Evolutionary conservation across 2,113 vertebrate genomes (phyloP), one percentile per base, ranked within the genome.

Genomic region (Caloenas nicobarica): DNA sequence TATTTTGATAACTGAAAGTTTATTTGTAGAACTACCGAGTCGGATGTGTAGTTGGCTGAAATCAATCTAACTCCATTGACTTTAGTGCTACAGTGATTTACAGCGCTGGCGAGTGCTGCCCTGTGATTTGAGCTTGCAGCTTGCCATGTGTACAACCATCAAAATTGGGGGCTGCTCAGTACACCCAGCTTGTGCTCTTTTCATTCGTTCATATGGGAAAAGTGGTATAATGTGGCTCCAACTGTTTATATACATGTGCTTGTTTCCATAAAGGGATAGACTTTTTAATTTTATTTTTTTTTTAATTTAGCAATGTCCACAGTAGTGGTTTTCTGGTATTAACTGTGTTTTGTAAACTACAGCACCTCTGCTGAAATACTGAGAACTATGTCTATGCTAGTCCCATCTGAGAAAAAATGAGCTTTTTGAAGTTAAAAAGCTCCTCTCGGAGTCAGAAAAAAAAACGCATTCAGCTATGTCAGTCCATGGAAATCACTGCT

Each of bases 401-500:
- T 65, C 54, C 22, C 16, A 11, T 28, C 38, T 62, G 24, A 80
- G 86, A 81, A 76, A 84, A 78, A 62, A 54, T 3, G 31, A 57
- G 85, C 44, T 42, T 12, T 61, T 73, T 77, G 73, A 34, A 72
- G 61, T 81, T 46, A 40, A 81, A 33, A 89, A 81, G 50, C 74
- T 93, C 69, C 24, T 87, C 53, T 61, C 19, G 66, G 82, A 85
- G 61, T 81, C 10, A 1, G 66, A 44, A 44, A 82, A 87, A 56
- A 69, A 70, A 82, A 85, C 4, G 0, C 21, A 14, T 58, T 82
- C 42, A 51, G 73, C 61, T 88, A 17, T 22, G 31, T 51, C 70
- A 66, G 72, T 93, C 91, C 90, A 66, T 91, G 88, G 87, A 96
- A 92, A 95, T 96, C 81, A 38, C 82, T 74, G 93, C 40, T 66